phyloP scores from a whole-genome alignment of 2,888 invertebrate species.

The Mayetiola destructor region DNA sequence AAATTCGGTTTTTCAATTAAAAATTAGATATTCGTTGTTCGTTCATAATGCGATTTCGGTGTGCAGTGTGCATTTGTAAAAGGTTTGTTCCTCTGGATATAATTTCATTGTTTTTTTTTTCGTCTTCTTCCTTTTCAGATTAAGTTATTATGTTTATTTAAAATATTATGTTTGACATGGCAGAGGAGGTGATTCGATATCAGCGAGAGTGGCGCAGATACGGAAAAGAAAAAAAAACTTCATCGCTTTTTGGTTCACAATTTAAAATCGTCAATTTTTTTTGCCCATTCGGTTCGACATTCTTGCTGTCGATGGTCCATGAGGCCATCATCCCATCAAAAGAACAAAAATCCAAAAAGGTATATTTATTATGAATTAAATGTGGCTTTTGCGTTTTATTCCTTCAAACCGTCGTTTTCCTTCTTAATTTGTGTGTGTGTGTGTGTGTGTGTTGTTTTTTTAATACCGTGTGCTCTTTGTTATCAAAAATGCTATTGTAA shows the following conservation, averaged over 20 bases:
- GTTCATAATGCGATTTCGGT: constrained; percentile 5
- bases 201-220: neutral
- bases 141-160: constrained; percentile 12
- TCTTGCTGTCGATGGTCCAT: no score
- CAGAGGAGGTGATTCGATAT: neutral
- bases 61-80: neutral
- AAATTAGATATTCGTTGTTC: no score
- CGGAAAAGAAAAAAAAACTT: neutral
- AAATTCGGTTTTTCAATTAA: constrained; percentile 25
- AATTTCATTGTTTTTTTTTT: neutral
- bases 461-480: no score
- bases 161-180: constrained; percentile 11
- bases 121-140: neutral
- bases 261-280: neutral
- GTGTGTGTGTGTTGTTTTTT: neutral
- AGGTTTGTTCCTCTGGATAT: no score
- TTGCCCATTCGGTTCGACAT: neutral
- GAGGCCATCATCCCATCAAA: no score
- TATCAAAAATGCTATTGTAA: no score
- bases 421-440: neutral
- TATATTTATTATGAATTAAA: constrained; percentile 5
- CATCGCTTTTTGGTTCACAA: neutral
- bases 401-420: neutral
- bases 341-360: no score
- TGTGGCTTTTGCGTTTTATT: neutral